phyloP scores from a whole-genome alignment of 2,113 vertebrate species.

The Tetrax tetrax region DNA sequence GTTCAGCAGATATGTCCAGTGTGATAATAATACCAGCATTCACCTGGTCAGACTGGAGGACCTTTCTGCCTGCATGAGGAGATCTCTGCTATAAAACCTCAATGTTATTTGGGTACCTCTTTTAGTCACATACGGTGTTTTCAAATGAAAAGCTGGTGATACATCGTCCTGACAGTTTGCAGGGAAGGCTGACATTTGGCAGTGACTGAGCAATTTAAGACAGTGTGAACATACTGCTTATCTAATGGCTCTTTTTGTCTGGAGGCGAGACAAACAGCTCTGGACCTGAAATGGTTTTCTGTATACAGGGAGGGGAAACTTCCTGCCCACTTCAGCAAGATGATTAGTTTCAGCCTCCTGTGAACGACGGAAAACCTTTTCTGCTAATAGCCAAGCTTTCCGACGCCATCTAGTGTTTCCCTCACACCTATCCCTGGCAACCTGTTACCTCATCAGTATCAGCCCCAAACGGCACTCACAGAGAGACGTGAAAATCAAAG shows the following conservation, averaged over 20 bases:
- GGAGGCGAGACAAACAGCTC: background rate
- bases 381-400: background rate
- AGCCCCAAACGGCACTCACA: background rate
- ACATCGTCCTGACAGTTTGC: background rate
- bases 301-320: background rate
- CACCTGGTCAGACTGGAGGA: background rate
- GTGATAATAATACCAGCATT: accelerated
- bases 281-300: background rate
- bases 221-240: background rate
- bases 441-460: background rate
- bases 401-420: constrained; percentile 50
- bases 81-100: background rate
- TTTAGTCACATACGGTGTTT: background rate
- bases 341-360: background rate
- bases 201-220: background rate
- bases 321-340: accelerated
- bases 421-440: background rate
- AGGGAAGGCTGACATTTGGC: background rate
- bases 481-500: background rate
- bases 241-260: background rate
- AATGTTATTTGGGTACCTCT: accelerated
- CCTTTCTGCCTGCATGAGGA: background rate
- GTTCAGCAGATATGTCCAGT: accelerated
- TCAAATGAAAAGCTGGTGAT: background rate
- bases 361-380: background rate